Base-by-base conservation (phyloP, 2,888 invertebrate species). In the Leptinotarsa tumamoca region DNA sequence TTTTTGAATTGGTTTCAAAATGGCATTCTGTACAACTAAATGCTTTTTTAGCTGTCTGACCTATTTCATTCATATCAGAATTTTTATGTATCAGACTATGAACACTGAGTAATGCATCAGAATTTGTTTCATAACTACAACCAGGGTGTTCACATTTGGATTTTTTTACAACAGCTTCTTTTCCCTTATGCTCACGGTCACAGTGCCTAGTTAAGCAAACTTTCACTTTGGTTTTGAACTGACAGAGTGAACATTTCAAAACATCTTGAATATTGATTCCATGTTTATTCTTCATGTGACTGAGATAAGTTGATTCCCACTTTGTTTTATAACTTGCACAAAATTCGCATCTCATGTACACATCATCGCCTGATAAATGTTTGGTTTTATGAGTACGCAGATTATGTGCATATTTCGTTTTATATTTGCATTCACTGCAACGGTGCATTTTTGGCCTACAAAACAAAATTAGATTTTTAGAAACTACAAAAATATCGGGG, bases 241-340 rank as follows among this genome's bases (percentile, higher is more conserved):
- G 18, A 68, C 80, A 80, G 51, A 73, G 52, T 17, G 61, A 69
- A 68, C 80, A 80, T 66, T 69, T 77, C 21, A 73, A 76, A 14
- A 54, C 21, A n/a, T 74, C 67, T 56, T 74, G 75, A 27, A 75
- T 61, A 14, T 75, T 68, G 5, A 78, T 75, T 21, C 75, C 73
- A 63, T 80, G 80, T 50, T 79, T 77, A n/a, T 72, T 75, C 72
- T 77, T 78, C 73, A 80, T 68, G 52, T 80, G 79, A 23, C 78
- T 80, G 10, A 77, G 61, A 58, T 77, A 78, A 4, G 78, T 78
- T 58, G 69, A 58, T 18, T 77, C 73, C 80, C 80, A 80, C 77
- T 80, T 80, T n/a, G 80, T 77, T 72, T 78, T 79, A 61, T 72
- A 80, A 58, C 58, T 68, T 0, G 73, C 73, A 67, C 80, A 80